Conservation (phyloP, 2,797 vertebrate genomes). For the Thripadectes ignobilis region DNA sequence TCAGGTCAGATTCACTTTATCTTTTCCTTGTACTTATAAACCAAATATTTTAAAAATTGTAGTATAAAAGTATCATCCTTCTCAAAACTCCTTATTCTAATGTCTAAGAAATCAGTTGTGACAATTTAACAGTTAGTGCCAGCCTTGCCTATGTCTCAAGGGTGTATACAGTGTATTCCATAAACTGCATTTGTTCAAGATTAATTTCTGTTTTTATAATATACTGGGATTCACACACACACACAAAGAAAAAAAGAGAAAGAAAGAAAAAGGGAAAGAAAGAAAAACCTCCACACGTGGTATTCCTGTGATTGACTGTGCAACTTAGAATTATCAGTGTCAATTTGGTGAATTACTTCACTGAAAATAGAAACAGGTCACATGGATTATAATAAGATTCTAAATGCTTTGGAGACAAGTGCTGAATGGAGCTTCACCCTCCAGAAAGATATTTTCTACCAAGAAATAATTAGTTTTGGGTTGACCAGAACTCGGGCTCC, state of each 20-base stretch:
- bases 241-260: background rate
- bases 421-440: slow-evolving; percentile 42
- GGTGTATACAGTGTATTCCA: background rate
- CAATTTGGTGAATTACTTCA: slow-evolving; percentile 53
- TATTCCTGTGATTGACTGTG: slow-evolving; percentile 7
- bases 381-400: slow-evolving; percentile 54
- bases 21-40: slow-evolving; percentile 48
- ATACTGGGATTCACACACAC: background rate
- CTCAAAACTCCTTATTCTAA: slow-evolving; percentile 9
- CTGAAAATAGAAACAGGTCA: slow-evolving; percentile 58
- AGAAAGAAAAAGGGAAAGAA: background rate
- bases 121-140: background rate
- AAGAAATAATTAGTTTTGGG: slow-evolving; percentile 33
- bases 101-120: background rate
- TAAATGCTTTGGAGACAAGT: slow-evolving; percentile 50
- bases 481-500: slow-evolving; percentile 9
- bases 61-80: slow-evolving; percentile 22
- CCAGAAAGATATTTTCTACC: slow-evolving; percentile 48
- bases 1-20: slow-evolving; percentile 14
- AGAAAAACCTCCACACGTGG: background rate
- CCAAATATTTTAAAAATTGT: slow-evolving; percentile 34
- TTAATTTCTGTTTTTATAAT: background rate
- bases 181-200: background rate
- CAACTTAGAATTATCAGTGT: slow-evolving; percentile 45
- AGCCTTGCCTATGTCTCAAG: background rate